phyloP scores from a whole-genome alignment of 1,140 invertebrate species.

The Aphelinus certus region DNA sequence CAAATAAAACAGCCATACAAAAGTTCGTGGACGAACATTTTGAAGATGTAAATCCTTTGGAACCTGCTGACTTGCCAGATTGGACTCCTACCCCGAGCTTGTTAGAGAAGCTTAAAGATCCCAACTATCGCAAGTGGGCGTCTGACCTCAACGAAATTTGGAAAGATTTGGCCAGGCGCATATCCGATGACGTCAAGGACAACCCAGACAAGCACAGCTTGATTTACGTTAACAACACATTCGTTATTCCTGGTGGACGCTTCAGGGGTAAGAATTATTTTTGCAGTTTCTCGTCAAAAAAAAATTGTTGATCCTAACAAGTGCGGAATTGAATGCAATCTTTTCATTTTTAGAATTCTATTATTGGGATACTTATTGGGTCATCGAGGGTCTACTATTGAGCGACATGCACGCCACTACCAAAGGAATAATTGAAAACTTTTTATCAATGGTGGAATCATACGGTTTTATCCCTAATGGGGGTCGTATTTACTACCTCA shows the following conservation, averaged over 20 bases:
- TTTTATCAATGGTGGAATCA: constrained; percentile 73
- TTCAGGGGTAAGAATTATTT: constrained; percentile 69
- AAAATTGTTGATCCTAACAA: not conserved
- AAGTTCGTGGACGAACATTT: constrained; percentile 66
- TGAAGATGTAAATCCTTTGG: constrained; percentile 63
- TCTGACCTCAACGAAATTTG: constrained; percentile 74
- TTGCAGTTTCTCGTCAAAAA: no score
- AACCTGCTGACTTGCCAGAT: constrained; percentile 72
- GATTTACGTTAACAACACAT: constrained; percentile 81
- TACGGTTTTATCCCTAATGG: constrained; percentile 83
- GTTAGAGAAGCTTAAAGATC: constrained; percentile 71
- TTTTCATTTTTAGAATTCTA: constrained; percentile 72
- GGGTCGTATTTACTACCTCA: constrained; percentile 79
- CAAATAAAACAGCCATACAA: constrained; percentile 51
- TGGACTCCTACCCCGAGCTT: constrained; percentile 73
- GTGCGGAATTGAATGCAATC: not conserved
- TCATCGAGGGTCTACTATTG: constrained; percentile 79
- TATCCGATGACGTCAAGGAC: constrained; percentile 70
- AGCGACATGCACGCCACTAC: constrained; percentile 80
- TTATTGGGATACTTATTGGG: constrained; percentile 93
- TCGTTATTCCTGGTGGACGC: constrained; percentile 88
- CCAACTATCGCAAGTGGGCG: constrained; percentile 70
- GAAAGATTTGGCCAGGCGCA: constrained; percentile 76
- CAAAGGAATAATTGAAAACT: constrained; percentile 81
- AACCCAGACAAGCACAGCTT: constrained; percentile 76